Conservation (phyloP, 2,797 vertebrate genomes). For the Helarctos malayanus region DNA sequence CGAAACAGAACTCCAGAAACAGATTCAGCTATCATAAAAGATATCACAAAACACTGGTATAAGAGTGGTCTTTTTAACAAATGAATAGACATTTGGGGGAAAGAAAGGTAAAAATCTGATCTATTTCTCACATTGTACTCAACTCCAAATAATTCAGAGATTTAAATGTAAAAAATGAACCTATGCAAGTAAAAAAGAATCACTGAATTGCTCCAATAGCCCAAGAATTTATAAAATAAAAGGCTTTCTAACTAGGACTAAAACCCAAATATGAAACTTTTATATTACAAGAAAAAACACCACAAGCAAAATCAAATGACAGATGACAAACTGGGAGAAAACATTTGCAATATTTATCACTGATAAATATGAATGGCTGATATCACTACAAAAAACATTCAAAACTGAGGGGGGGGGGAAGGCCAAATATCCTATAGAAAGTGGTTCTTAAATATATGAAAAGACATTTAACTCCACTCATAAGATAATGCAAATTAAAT, state of each 20-base stretch:
- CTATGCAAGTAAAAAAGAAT: not conserved
- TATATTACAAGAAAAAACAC: not conserved
- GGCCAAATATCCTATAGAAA: not conserved
- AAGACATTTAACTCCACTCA: not conserved
- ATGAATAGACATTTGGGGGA: not conserved
- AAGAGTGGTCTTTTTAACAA: not conserved
- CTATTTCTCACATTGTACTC: not conserved
- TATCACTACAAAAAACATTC: not conserved
- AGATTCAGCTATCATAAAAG: not conserved
- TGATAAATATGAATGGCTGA: not conserved
- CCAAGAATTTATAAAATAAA: not conserved
- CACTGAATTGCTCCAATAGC: not conserved
- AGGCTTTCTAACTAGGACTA: not conserved
- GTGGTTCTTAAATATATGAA: not conserved
- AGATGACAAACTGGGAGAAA: not conserved
- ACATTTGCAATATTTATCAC: not conserved
- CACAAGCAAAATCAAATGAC: not conserved
- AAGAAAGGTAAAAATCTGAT: not conserved
- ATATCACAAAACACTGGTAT: not conserved
- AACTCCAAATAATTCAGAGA: not conserved
- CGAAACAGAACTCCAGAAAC: not conserved
- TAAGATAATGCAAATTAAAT: slow-evolving; percentile 34
- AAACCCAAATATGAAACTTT: slow-evolving; percentile 24
- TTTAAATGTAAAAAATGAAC: not conserved
- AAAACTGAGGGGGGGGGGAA: not conserved